These are phyloP conservation scores for Arctia plantaginis DNA, from an alignment of 2,888 invertebrate genomes.

Conservation along the genomic window DNA sequence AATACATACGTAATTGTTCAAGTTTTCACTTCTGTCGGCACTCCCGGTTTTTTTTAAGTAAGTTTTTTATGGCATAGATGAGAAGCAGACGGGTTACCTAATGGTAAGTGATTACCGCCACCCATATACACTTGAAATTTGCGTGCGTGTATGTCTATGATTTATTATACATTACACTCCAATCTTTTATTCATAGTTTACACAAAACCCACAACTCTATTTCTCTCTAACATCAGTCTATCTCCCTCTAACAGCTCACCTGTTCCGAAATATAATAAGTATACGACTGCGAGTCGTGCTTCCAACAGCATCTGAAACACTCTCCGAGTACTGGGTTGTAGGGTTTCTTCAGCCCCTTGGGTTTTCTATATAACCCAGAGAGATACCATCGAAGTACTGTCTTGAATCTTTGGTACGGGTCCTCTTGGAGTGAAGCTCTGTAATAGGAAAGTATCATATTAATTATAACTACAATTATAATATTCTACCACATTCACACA, in stretches of 20 bases:
- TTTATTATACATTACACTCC: too few species aligned
- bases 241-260: constrained; percentile 77
- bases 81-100: too few species aligned
- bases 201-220: not conserved
- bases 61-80: too few species aligned
- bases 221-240: not conserved
- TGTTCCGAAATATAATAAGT: constrained; percentile 98
- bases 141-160: too few species aligned
- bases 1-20: too few species aligned
- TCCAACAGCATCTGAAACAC: constrained; percentile 96
- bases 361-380: constrained; percentile 96
- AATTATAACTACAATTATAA: not conserved
- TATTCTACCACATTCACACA: too few species aligned
- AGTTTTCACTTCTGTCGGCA: too few species aligned
- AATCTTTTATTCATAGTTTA: too few species aligned
- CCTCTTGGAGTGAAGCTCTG: constrained; percentile 93
- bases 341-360: constrained; percentile 97
- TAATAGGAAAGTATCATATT: constrained; percentile 33
- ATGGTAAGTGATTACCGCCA: too few species aligned
- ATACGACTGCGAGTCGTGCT: constrained; percentile 91
- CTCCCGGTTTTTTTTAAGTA: too few species aligned
- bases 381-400: constrained; percentile 96
- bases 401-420: constrained; percentile 96
- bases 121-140: too few species aligned
- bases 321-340: constrained; percentile 98